Percentiles rank a stretch among this genome's conserved stretches.
Evolutionary conservation across 1,140 invertebrate genomes (phyloP).

Genomic region (Agraylea sexmaculata): DNA sequence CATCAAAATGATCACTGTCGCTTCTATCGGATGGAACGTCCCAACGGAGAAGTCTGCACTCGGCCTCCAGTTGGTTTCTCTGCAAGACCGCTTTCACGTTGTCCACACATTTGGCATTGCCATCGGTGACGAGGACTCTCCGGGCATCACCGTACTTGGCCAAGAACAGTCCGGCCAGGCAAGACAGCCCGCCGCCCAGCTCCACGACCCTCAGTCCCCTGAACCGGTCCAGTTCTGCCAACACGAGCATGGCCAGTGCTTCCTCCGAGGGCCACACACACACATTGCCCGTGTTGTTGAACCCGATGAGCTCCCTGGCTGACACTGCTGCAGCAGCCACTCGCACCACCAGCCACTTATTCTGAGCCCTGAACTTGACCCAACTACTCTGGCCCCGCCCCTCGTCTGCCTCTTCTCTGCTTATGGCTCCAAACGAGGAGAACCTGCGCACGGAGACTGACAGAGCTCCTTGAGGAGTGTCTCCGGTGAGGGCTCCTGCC

Average conservation of each 20-base stretch:
- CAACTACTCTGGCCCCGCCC: too few relatives aligned
- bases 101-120: constrained; percentile 63
- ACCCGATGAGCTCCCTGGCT: constrained; percentile 63
- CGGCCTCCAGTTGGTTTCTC: constrained; percentile 44
- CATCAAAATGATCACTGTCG: constrained; percentile 44
- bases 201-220: constrained; percentile 58
- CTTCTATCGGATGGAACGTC: constrained; percentile 22
- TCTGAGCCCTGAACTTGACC: too few relatives aligned
- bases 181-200: constrained; percentile 78
- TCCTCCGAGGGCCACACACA: constrained; percentile 87
- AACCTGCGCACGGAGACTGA: constrained; percentile 44
- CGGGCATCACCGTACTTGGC: constrained; percentile 53
- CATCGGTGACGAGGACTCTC: constrained; percentile 60
- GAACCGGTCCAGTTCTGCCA: constrained; percentile 55
- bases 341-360: too few relatives aligned
- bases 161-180: constrained; percentile 62
- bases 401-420: too few relatives aligned
- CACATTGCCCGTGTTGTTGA: constrained; percentile 86
- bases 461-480: constrained; percentile 33
- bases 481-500: constrained; percentile 48
- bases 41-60: constrained; percentile 40
- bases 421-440: constrained; percentile 43
- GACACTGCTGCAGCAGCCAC: constrained; percentile 47
- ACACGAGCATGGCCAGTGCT: constrained; percentile 61
- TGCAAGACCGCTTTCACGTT: constrained; percentile 56